Evolutionary conservation across 2,888 invertebrate genomes (phyloP), one percentile per base, ranked within the genome.

Genomic region (Leptura quadrifasciata): DNA sequence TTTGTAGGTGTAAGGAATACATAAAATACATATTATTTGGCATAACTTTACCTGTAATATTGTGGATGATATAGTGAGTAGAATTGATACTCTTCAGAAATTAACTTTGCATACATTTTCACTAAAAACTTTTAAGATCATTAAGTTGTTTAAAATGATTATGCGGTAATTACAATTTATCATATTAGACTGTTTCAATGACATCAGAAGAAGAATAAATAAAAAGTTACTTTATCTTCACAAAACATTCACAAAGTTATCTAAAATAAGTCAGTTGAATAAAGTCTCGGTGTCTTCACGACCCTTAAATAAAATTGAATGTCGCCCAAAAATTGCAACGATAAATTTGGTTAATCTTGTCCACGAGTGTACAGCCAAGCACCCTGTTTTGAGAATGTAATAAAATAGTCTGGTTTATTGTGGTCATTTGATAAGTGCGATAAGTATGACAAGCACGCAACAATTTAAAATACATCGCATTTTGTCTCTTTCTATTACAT

Each of bases 381-480:
- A 54, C 61, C 75, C 76, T 71, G 65, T 79, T 79, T 75, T 72
- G 61, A 72, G 68, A 76, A 74, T 61, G 83, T 81, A 86, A 86
- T 86, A 86, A 87, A 87, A 83, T 84, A 84, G 83, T 84, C 85
- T 82, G 84, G 80, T 86, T 87, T 85, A 86, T 86, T 82, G 86
- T 85, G 85, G 86, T 85, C 86, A 86, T 86, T 87, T 86, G 86
- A 87, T 87, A 86, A 85, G 85, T 83, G 85, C 82, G 86, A 86
- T 87, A 87, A 87, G 84, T 84, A 82, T 82, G 84, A 84, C 83
- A 81, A 82, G 80, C 87, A 87, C 87, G 87, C 87, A 83, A 87
- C 84, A 81, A 84, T 85, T 84, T 85, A 81, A 81, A 84, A 83
- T 82, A 83, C 83, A 83, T 76, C 76, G 78, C 76, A 78, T 77